Evolutionary conservation across 2,797 vertebrate genomes (phyloP).

Genomic region (Acipenser oxyrinchus): DNA sequence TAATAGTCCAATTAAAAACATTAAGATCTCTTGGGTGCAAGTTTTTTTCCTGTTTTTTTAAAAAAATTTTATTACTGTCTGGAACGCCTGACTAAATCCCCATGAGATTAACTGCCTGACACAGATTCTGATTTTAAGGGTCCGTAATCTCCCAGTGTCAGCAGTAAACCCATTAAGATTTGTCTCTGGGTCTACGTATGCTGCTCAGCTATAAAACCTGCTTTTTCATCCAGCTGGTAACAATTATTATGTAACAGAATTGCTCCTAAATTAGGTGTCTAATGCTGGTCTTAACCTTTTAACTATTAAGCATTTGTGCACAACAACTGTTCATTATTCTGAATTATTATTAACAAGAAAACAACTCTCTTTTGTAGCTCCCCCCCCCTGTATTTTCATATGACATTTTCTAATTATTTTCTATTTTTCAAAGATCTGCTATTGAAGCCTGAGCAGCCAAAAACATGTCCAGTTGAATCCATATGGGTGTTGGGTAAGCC

Average conservation of each 20-base stretch:
- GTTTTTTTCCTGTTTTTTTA: no score
- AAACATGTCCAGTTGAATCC: constrained; percentile 6
- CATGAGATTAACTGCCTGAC: background rate
- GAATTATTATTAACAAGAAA: no score
- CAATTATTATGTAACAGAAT: background rate
- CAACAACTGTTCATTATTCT: background rate
- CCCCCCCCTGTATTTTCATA: no score
- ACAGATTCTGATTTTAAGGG: background rate
- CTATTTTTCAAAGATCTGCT: background rate
- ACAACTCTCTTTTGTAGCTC: no score
- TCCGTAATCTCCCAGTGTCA: background rate
- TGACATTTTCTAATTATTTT: no score
- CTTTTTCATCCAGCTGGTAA: background rate
- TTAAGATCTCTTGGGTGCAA: no score
- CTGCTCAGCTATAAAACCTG: background rate
- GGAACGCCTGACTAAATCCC: background rate
- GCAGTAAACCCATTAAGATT: background rate
- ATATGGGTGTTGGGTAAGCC: constrained; percentile 18
- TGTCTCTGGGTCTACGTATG: background rate
- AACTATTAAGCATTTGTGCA: background rate
- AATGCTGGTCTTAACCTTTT: constrained; percentile 1
- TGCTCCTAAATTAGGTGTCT: background rate
- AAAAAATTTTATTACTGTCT: background rate
- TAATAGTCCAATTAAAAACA: no score
- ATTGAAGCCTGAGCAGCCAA: constrained; percentile 11